Evolutionary conservation across 2,113 vertebrate species (phyloP), one percentile per base, ranked within the genome.

Genomic region (Pterocles orientalis): DNA sequence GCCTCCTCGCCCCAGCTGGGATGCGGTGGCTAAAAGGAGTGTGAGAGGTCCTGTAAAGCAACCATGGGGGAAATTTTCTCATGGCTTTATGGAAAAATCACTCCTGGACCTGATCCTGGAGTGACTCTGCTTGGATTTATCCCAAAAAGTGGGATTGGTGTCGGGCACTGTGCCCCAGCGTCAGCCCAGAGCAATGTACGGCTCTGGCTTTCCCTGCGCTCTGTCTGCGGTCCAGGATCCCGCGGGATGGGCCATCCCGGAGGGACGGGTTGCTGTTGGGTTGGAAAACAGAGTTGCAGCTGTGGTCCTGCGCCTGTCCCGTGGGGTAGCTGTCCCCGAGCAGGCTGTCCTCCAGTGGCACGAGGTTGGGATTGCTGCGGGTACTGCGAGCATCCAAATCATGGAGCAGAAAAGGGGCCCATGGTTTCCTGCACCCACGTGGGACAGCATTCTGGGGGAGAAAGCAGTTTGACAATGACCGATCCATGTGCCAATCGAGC

Each of bases 291-390:
- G 62, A 51, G 62, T 62, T 83, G 50, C 1, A 6, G 18, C 72
- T 70, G n/a, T 47, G 31, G 51, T 31, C 41, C 41, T 0, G 3
- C 6, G 19, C 20, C 53, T 2, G 1, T 50, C 23, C 62, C 14
- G 1, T 4, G 18, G 53, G 16, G 16, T 54, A 31, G 34, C n/a
- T 71, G 57, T 66, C 48, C 31, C 47, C n/a, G 18, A 5, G 12
- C 0, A 2, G 39, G 33, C 26, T 68, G 57, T 77, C 13, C 18
- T 80, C 26, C 39, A 20, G 15, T 2, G 6, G 39, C 57, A 39
- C 24, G 0, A 3, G 1, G 0, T 9, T 0, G 0, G 58, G n/a
- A 69, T 48, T 0, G 0, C 10, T 75, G 70, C 2, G 2, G n/a
- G 26, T 39, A 8, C 69, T 3, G 5, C 1, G 1, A 12, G 18